Base-by-base conservation (phyloP, 2,113 vertebrate genomes). In the Bucco capensis region DNA sequence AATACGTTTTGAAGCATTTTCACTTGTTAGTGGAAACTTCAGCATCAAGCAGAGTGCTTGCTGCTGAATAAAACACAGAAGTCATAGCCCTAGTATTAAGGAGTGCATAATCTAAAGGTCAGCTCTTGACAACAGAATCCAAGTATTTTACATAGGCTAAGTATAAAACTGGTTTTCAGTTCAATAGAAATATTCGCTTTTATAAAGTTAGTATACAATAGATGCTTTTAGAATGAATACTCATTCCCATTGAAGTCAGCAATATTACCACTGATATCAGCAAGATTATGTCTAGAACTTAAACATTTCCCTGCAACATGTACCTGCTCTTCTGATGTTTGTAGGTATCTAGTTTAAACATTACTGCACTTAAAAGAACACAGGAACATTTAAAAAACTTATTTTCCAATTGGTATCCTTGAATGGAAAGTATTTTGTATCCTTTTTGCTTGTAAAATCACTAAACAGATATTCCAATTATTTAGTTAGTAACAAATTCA, bases 151-250 rank as follows among this genome's bases (percentile, higher is more conserved):
- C 9, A 38, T 5, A 73, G 44, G 17, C 25, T 53, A 61, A 77
- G 71, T n/a, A 56, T 16, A 56, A 19, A 86, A 46, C 11, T 16
- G 4, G 5, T 9, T 74, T 71, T 46, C n/a, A 67, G 28, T 28
- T 73, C 61, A 78, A 50, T 1, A 51, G 33, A 46, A 61, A 18
- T 40, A 25, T 40, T 72, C 28, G 14, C 15, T 50, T 46, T 22
- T 5, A 53, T 27, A 10, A 53, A 69, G 42, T 4, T 25, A 12
- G 24, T 1, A 0, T 8, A 7, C 12, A 24, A 16, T 4, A 61
- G 24, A 27, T 30, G 17, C 15, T 61, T 66, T 51, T 16, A 61
- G 46, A 74, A 42, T 1, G 5, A 83, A 47, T 23, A 56, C 6
- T 64, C 62, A 14, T 15, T 83, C 64, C 25, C 13, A 19, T 12